Base-by-base conservation (phyloP, 2,113 vertebrate species). In the Cepphus grylle region DNA sequence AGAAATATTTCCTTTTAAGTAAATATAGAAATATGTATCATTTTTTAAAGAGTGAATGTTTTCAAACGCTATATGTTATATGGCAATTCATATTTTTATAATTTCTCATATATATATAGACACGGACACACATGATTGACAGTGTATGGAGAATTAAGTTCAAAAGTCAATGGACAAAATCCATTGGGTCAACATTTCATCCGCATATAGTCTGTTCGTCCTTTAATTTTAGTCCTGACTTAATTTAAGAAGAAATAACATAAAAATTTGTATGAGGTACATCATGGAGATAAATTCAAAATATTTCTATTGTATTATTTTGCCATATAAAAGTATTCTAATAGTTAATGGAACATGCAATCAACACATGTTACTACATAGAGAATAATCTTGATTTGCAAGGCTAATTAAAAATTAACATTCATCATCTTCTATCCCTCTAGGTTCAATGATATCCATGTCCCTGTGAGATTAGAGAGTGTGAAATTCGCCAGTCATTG, bases 401-500 rank as follows among this genome's bases (percentile, higher is more conserved):
- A 88, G 70, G 58, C 91, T 96, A 94, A 97, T 94, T 96, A 94
- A 92, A 36, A 94, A 93, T 94, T 98, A 97, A 97, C 88, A 40
- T 96, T 97, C 84, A 74, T 69, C 29, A 45, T 96, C 96, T 82
- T 94, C 43, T 93, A 1, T 91, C 78, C 81, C 59, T 93, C n/a
- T 96, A 99, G 99, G 97, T 99, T 99, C 98, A 99, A 99, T 98
- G 99, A 99, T 97, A 99, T 99, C 97, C 99, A 99, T 84, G 99
- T 99, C 96, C 99, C 99, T 90, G 99, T 99, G 96, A 98, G 99
- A 97, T 98, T 99, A 97, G 99, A 99, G 97, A 99, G 99, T 98
- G 99, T 99, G 86, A 99, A 99, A 98, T 99, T 99, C 96, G 99
- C 99, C 93, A 99, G 99, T 97, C 99, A 99, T 97, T 99, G 99